Base-by-base conservation (phyloP, 2,797 vertebrate species). In the Propithecus deckenii region DNA sequence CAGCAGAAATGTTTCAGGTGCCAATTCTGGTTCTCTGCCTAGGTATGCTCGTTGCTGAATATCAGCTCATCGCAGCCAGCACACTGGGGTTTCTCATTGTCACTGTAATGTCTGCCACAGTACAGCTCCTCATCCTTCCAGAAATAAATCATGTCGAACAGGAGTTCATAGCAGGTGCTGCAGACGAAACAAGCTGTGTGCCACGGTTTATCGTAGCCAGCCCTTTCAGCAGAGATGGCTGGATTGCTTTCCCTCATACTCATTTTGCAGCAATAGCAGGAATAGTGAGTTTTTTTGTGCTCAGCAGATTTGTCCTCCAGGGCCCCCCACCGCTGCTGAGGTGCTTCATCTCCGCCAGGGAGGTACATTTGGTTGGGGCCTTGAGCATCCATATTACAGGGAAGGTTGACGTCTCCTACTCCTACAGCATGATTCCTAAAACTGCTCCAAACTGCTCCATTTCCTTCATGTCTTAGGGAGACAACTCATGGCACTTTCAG, bases 111-210 rank as follows among this genome's bases (percentile, higher is more conserved):
- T 41, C 99, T 99, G 78, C 99, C 99, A 50, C 99, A 99, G 98
- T 99, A 99, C 11, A 99, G 98, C 96, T 99, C 99, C 25, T 99
- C 99, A 74, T 99, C 99, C 98, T 99, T 99, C 99, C 99, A 99
- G 99, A 99, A 99, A 98, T 99, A 99, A 98, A 99, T 99, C 99
- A 99, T 99, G 98, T 99, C 99, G 11, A 99, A 99, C 63, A 99
- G 99, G 83, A 99, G 99, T 65, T 99, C 99, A 0, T 38, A 59
- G 88, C 99, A 99, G 97, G 98, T 99, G n/a, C 98, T 99, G 97
- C 99, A 99, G 94, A 99, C 98, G 3, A 99, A 99, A 97, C 99
- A 99, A 20, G 99, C 99, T 0, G 99, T 99, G 97, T 99, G 99
- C 99, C 99, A 99, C 94, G 99, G 97, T 94, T 99, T 99, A 97